phyloP scores from a whole-genome alignment of 2,888 invertebrate genomes.

The Sisyra terminalis region DNA sequence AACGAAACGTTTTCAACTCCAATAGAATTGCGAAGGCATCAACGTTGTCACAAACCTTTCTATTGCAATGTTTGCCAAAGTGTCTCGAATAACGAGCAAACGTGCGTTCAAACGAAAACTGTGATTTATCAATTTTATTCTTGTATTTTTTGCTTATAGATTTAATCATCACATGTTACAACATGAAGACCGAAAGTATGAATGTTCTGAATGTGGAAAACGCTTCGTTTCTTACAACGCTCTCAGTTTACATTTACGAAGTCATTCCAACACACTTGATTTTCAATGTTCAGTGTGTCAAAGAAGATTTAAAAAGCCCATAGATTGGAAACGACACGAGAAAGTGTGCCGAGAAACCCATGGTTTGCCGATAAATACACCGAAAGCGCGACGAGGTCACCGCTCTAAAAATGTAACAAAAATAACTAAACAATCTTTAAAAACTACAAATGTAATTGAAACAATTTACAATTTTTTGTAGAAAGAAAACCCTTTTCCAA shows the following conservation, averaged over 20 bases:
- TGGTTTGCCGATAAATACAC: slow-evolving; percentile 2
- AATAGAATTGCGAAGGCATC: slow-evolving; percentile 5
- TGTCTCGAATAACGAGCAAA: slow-evolving; percentile 6
- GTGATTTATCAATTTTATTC: background rate
- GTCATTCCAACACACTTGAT: background rate
- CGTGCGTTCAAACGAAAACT: background rate
- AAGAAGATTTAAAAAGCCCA: slow-evolving; percentile 1
- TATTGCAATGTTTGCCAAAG: slow-evolving; percentile 6
- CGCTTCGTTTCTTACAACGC: slow-evolving; percentile 4
- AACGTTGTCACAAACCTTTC: slow-evolving; percentile 5
- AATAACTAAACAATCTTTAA: too few relatives aligned
- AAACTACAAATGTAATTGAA: too few relatives aligned
- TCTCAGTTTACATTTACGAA: slow-evolving; percentile 3
- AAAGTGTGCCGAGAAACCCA: background rate
- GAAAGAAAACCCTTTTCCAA: too few relatives aligned
- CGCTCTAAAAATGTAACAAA: too few relatives aligned
- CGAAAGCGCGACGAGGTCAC: background rate
- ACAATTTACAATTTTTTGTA: too few relatives aligned
- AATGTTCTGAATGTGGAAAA: slow-evolving; percentile 4
- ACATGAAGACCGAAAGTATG: slow-evolving; percentile 5
- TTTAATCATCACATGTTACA: slow-evolving; percentile 6
- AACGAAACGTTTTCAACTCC: slow-evolving; percentile 3
- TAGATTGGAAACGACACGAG: slow-evolving; percentile 6
- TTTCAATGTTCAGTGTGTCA: slow-evolving; percentile 2
- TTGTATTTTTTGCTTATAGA: background rate